These are phyloP conservation scores for Cataglyphis rosenhaueri DNA, from an alignment of 2,888 invertebrate genomes.

Conservation along the genomic window DNA sequence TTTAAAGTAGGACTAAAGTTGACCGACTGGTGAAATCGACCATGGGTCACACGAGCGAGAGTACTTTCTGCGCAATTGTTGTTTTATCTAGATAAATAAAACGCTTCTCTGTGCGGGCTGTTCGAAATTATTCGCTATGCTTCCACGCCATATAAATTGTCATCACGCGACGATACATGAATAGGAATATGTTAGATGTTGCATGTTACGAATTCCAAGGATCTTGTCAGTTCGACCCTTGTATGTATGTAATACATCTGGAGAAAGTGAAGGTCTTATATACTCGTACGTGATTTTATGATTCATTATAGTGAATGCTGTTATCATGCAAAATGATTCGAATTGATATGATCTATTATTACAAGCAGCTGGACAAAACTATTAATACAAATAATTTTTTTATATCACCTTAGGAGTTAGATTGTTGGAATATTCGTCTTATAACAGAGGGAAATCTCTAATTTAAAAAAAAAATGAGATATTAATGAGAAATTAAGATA, in stretches of 20 bases:
- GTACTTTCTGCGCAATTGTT: background rate
- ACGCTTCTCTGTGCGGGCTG: background rate
- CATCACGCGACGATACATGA: constrained; percentile 1
- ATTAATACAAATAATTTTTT: background rate
- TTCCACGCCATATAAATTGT: constrained; percentile 18
- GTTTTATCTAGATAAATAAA: constrained; percentile 10
- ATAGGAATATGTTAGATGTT: constrained; percentile 29
- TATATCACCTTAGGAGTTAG: background rate
- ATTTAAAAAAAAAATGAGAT: background rate
- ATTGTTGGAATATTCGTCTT: background rate
- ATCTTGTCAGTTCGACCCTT: constrained; percentile 12
- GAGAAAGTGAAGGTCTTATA: constrained; percentile 37
- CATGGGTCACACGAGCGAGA: background rate
- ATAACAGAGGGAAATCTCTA: too few species aligned
- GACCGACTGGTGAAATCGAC: constrained; percentile 29
- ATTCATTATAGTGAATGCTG: background rate
- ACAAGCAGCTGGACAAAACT: background rate
- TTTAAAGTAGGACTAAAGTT: constrained; percentile 1
- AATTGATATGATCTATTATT: background rate
- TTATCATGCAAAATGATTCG: background rate
- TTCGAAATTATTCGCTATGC: background rate
- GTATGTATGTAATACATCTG: background rate
- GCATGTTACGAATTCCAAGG: constrained; percentile 30
- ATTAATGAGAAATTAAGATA: too few species aligned
- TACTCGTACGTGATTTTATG: background rate